A percentile compares a stretch with the other conserved stretches of the same genome.
Conservation (phyloP, 2,113 vertebrate genomes). For the Ciconia boyciana region DNA sequence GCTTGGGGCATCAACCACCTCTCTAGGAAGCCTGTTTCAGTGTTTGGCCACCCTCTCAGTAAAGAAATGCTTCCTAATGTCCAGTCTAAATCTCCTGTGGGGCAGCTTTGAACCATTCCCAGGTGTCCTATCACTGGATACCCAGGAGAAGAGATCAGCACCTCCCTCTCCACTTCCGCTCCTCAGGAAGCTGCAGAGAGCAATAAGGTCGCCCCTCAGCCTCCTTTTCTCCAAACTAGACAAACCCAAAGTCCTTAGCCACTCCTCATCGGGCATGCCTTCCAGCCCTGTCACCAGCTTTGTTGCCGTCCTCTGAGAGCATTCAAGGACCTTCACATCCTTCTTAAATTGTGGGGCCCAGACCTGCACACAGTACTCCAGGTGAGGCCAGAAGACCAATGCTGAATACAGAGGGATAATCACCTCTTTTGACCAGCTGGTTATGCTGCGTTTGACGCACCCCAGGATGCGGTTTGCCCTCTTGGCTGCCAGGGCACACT, state of each 20-base stretch:
- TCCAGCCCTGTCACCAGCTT: neutral
- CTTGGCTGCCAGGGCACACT: neutral
- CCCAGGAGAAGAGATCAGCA: neutral
- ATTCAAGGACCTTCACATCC: neutral
- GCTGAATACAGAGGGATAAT: neutral
- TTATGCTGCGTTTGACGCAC: neutral
- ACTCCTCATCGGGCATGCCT: neutral
- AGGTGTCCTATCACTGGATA: neutral
- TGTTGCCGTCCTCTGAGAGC: neutral
- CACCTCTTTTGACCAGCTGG: neutral
- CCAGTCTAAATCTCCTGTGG: neutral
- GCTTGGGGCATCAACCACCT: neutral
- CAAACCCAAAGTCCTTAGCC: neutral
- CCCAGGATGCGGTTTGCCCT: neutral
- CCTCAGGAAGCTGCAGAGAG: neutral
- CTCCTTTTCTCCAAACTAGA: neutral
- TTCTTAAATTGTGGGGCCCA: neutral
- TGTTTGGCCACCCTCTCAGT: neutral
- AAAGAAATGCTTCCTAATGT: neutral
- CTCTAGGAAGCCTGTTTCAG: neutral
- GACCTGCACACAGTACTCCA: neutral
- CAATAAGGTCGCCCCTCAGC: neutral
- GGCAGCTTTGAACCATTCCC: neutral
- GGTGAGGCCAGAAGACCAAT: neutral
- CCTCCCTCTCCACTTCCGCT: neutral